These are phyloP conservation scores for Austrofundulus limnaeus DNA, from an alignment of 2,113 vertebrate genomes.

Conservation along the genomic window DNA sequence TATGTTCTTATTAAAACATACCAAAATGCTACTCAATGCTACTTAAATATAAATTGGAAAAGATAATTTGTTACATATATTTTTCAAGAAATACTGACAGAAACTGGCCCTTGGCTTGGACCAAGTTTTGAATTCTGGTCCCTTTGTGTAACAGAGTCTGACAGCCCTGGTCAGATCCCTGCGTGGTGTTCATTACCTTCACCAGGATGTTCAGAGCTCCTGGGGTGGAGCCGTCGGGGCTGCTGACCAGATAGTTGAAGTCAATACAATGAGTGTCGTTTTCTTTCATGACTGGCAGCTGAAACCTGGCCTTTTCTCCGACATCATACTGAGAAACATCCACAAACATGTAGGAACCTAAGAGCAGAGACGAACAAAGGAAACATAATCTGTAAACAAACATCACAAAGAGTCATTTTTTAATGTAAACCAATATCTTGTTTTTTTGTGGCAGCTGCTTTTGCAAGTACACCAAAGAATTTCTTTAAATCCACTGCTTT, in stretches of 20 bases:
- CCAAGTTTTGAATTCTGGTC: no score
- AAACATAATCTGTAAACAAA: neutral
- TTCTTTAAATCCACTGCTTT: constrained; percentile 14
- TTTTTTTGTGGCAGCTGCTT: constrained; percentile 20
- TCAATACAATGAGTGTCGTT: constrained; percentile 98
- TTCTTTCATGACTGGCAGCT: constrained; percentile 97
- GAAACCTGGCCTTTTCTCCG: constrained; percentile 91
- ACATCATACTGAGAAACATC: constrained; percentile 90
- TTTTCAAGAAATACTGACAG: no score
- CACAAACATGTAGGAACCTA: constrained; percentile 98
- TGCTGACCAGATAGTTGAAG: constrained; percentile 94
- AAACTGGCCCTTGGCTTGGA: no score
- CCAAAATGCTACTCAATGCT: no score
- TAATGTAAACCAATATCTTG: constrained; percentile 3
- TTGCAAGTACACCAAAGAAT: constrained; percentile 10
- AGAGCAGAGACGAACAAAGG: neutral
- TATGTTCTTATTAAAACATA: no score
- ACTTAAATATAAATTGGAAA: no score
- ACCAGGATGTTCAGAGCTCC: constrained; percentile 93
- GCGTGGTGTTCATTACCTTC: constrained; percentile 62
- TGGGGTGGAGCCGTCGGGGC: constrained; percentile 86
- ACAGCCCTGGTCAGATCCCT: neutral
- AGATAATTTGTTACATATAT: no score
- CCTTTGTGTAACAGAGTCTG: no score
- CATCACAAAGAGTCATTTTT: neutral